Conservation (phyloP, 35 echinoderm and acorn worm genomes). For the Diadema setosum region DNA sequence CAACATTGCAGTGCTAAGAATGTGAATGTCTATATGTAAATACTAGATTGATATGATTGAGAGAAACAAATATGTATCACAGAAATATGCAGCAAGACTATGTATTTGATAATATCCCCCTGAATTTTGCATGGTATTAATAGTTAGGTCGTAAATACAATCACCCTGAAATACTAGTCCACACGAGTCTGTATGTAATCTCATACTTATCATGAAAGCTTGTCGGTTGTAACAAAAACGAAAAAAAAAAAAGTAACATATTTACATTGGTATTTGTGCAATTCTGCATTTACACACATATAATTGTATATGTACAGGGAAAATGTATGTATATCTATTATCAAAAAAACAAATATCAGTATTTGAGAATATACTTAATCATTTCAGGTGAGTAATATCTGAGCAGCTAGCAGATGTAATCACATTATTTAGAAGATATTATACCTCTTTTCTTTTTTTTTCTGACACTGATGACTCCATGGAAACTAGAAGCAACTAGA, state of each 20-base stretch:
- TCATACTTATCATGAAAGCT: background rate
- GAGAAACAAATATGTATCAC: background rate
- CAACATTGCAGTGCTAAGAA: too few species aligned
- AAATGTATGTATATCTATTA: background rate
- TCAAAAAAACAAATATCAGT: too few species aligned
- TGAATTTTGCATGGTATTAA: background rate
- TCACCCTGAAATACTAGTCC: background rate
- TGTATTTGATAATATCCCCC: background rate
- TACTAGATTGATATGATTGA: background rate
- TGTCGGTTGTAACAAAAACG: background rate
- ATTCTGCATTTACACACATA: background rate
- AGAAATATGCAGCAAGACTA: background rate
- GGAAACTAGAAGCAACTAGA: too few species aligned
- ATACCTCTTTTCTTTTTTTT: too few species aligned
- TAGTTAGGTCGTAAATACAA: background rate
- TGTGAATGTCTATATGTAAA: background rate
- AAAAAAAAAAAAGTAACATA: too few species aligned
- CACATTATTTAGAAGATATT: too few species aligned
- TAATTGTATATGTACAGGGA: too few species aligned
- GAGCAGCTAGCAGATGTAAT: too few species aligned
- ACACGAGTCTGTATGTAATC: background rate
- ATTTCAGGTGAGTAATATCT: too few species aligned
- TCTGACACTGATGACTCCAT: too few species aligned
- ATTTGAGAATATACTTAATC: conserved; percentile 1
- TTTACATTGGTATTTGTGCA: background rate